phyloP scores from a whole-genome alignment of 2,113 vertebrate species.

The Lucifuga dentata region DNA sequence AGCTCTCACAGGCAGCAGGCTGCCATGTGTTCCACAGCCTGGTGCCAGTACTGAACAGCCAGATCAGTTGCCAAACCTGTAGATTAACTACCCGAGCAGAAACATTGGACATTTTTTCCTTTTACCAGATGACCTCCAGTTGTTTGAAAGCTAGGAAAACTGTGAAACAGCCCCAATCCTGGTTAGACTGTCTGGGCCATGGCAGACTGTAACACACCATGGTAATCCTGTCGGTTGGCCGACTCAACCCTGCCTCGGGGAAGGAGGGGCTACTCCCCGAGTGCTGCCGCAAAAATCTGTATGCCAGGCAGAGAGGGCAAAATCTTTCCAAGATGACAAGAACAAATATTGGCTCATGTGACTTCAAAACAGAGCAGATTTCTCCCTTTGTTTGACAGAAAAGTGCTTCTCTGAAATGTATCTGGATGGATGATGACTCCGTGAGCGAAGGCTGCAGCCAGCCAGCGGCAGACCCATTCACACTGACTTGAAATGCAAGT shows the following conservation, averaged over 20 bases:
- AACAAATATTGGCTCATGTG: constrained; percentile 63
- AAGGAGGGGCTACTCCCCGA: constrained; percentile 57
- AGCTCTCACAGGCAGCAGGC: constrained; percentile 56
- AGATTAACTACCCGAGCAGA: constrained; percentile 67
- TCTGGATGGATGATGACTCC: constrained; percentile 45
- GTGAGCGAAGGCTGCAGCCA: constrained; percentile 33
- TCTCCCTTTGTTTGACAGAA: constrained; percentile 45
- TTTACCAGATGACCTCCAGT: constrained; percentile 61
- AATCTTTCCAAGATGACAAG: constrained; percentile 67
- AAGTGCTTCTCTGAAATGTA: constrained; percentile 53
- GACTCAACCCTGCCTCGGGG: constrained; percentile 57
- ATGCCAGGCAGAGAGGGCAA: constrained; percentile 49
- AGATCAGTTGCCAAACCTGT: constrained; percentile 65
- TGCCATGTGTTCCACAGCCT: constrained; percentile 59
- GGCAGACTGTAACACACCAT: constrained; percentile 72
- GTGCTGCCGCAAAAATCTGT: constrained; percentile 65
- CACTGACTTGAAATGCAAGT: constrained; percentile 80
- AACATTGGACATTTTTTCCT: constrained; percentile 54
- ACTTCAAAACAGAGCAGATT: constrained; percentile 61
- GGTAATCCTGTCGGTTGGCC: constrained; percentile 76
- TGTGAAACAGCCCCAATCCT: constrained; percentile 57
- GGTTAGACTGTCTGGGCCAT: constrained; percentile 58
- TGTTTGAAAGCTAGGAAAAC: constrained; percentile 62
- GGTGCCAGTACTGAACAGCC: constrained; percentile 60
- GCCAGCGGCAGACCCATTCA: constrained; percentile 53